Evolutionary conservation across 2,888 invertebrate genomes (phyloP), one percentile per base, ranked within the genome.

Genomic region (Oligia latruncula): DNA sequence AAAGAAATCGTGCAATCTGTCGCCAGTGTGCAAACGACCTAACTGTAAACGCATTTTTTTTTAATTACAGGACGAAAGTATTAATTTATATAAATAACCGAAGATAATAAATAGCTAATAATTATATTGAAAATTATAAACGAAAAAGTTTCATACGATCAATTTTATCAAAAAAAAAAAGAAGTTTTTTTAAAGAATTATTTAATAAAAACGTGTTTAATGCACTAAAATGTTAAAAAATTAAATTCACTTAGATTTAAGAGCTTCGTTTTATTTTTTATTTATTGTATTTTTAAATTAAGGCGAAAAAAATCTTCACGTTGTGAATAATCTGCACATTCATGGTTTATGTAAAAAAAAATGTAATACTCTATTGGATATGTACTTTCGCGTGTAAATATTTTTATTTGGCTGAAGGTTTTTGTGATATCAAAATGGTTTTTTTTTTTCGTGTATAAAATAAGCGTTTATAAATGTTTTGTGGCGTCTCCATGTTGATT

Each of bases 31-130:
- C 29, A 81, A 82, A 87, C 87, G 92, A 93, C 87, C 88, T 92
- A 94, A 95, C 11, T 91, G 89, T 93, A 93, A 92, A 94, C 87
- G 90, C 93, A 90, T 95, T 65, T 95, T 94, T 40, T 92, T 83
- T 89, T 73, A 92, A 94, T 84, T 93, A 94, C 95, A 95, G 94
- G 93, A 94, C 86, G 89, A 92, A 94, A 95, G 93, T 95, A 95
- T 95, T 95, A 93, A 93, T 94, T 95, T 94, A 90, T 87, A 91
- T 92, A 92, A 93, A 92, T 91, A 93, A 88, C 93, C 91, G 93
- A 93, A 89, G 96, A 96, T 96, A 96, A 96, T 96, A 96, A 96
- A 95, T 95, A 96, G 94, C 84, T 88, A 86, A 91, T 94, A 95
- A 92, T 92, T 89, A 89, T 92, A 90, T 89, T 89, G 88, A 87